A percentile compares a stretch with the other conserved stretches of the same genome.
These are phyloP conservation scores for Danio kyathit DNA, from an alignment of 2,797 vertebrate genomes.

Conservation along the genomic window DNA sequence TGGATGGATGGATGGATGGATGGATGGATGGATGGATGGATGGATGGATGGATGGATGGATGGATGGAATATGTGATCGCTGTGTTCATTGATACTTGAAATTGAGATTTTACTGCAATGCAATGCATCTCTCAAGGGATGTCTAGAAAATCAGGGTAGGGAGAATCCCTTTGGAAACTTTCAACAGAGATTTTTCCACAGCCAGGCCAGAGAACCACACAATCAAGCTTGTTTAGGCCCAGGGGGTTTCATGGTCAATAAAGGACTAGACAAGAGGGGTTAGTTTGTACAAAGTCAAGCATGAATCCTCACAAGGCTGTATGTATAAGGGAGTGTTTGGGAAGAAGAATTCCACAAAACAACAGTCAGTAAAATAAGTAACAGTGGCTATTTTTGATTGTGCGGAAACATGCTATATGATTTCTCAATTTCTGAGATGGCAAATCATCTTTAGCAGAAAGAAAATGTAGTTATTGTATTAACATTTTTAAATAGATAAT, in stretches of 20 bases:
- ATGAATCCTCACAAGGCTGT: conserved; percentile 4
- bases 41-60: too few species aligned
- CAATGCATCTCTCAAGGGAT: not conserved
- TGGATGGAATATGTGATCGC: not conserved
- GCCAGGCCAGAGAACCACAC: conserved; percentile 7
- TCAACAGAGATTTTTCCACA: not conserved
- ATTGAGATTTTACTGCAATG: not conserved
- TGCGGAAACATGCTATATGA: not conserved
- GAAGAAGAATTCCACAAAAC: not conserved
- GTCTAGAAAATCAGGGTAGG: not conserved
- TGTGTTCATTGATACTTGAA: not conserved
- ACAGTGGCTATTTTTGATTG: not conserved
- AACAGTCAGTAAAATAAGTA: not conserved
- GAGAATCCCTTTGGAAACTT: conserved; percentile 21
- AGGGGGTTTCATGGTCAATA: not conserved
- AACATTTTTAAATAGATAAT: too few species aligned
- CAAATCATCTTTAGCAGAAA: conserved; percentile 7
- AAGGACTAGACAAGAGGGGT: conserved; percentile 6
- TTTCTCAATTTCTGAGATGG: not conserved
- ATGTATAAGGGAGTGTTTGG: conserved; percentile 4
- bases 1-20: too few species aligned
- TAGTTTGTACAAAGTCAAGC: conserved; percentile 17
- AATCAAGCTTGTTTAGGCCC: conserved; percentile 5
- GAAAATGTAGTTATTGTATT: too few species aligned
- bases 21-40: too few species aligned